Percentiles rank a stretch among this genome's conserved stretches.
Conservation (phyloP, 2,888 invertebrate species). For the Aphodius granarius region DNA sequence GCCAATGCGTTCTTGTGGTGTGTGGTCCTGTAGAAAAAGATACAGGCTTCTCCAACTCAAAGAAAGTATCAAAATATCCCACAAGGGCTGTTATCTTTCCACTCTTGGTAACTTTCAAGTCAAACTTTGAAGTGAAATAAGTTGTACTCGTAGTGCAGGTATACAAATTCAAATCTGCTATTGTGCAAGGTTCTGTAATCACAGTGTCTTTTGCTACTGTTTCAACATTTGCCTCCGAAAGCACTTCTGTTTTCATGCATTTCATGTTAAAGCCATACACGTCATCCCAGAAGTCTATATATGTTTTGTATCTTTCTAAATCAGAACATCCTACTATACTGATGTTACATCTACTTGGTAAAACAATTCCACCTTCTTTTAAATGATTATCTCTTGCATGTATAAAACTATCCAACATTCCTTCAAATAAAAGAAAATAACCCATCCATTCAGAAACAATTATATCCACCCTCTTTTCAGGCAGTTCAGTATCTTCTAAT, state of each 20-base stretch:
- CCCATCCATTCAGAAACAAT: slow-evolving; percentile 99
- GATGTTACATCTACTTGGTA: slow-evolving; percentile 85
- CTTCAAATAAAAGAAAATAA: slow-evolving; percentile 94
- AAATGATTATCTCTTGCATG: slow-evolving; percentile 84
- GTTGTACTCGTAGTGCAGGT: slow-evolving; percentile 72
- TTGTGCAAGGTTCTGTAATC: slow-evolving; percentile 65
- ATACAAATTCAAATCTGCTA: slow-evolving; percentile 75
- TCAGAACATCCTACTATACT: slow-evolving; percentile 81
- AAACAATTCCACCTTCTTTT: slow-evolving; percentile 71
- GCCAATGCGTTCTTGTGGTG: slow-evolving; percentile 85
- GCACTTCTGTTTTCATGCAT: slow-evolving; percentile 82
- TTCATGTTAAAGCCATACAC: slow-evolving; percentile 95
- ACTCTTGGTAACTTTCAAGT: slow-evolving; percentile 63
- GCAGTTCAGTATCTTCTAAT: slow-evolving; percentile 79
- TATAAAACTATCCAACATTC: slow-evolving; percentile 93
- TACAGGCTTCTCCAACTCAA: slow-evolving; percentile 69
- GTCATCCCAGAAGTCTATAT: slow-evolving; percentile 87
- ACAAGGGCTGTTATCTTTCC: slow-evolving; percentile 78
- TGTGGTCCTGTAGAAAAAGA: slow-evolving; percentile 80
- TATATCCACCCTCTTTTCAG: slow-evolving; percentile 80
- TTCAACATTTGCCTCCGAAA: slow-evolving; percentile 76
- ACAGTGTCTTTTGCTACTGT: slow-evolving; percentile 65
- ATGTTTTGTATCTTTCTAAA: slow-evolving; percentile 67
- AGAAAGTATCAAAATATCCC: slow-evolving; percentile 91
- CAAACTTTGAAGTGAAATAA: slow-evolving; percentile 73